Conservation (phyloP, 2,888 invertebrate genomes). For the Epirrhoe tristata region DNA sequence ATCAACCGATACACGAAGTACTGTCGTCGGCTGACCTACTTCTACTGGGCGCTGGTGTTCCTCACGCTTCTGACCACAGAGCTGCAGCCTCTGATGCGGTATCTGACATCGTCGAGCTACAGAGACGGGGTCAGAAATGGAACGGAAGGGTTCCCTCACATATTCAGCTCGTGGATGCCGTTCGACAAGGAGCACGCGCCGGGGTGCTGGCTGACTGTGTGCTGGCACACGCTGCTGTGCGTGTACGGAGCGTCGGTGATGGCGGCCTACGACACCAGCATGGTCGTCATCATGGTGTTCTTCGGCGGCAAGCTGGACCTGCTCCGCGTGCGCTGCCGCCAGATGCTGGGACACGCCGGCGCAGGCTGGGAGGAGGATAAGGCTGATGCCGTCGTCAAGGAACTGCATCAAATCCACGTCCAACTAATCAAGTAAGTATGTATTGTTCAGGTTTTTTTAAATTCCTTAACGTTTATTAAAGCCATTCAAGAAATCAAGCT, state of each 20-base stretch:
- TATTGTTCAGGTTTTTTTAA: background rate
- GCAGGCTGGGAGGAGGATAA: constrained; percentile 50
- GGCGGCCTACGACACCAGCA: constrained; percentile 66
- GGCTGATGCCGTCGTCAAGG: constrained; percentile 48
- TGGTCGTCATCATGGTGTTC: constrained; percentile 70
- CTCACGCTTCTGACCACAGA: constrained; percentile 48
- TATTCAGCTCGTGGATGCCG: constrained; percentile 77
- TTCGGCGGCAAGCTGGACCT: constrained; percentile 73
- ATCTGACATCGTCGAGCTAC: constrained; percentile 11
- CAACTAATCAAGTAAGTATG: constrained; percentile 69
- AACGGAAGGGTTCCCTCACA: constrained; percentile 68
- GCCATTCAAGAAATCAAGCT: no score
- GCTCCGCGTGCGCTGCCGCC: constrained; percentile 64
- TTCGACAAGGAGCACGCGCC: constrained; percentile 69
- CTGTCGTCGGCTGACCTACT: constrained; percentile 65
- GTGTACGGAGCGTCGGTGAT: constrained; percentile 63
- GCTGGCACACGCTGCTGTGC: constrained; percentile 62
- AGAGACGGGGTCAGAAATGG: constrained; percentile 64
- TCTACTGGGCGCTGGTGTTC: constrained; percentile 68
- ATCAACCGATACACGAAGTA: constrained; percentile 66
- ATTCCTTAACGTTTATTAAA: background rate
- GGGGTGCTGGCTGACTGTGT: constrained; percentile 68
- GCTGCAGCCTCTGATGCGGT: constrained; percentile 24
- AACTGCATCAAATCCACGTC: constrained; percentile 64
- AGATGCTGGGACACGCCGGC: constrained; percentile 55